Conservation (phyloP, 2,113 vertebrate genomes). For the Alectura lathami region DNA sequence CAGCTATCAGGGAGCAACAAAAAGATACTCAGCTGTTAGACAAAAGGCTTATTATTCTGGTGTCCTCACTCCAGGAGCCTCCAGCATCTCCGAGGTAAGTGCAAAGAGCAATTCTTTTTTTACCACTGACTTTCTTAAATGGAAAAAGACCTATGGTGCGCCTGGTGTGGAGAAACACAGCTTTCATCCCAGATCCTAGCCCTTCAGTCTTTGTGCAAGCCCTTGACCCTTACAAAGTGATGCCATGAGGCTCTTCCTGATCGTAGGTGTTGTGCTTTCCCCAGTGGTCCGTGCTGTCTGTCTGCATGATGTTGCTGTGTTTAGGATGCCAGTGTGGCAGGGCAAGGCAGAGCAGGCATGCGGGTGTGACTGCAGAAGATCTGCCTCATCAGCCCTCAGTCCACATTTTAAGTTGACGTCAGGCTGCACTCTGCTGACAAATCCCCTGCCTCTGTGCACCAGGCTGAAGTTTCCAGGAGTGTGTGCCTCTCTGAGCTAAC, state of each 20-base stretch:
- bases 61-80: constrained; percentile 59
- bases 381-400: background rate
- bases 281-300: background rate
- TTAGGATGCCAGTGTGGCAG: background rate
- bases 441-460: background rate
- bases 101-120: background rate
- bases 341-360: background rate
- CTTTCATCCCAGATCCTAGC: background rate
- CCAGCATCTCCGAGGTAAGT: constrained; percentile 73
- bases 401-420: background rate
- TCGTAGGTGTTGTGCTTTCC: background rate
- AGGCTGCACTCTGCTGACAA: background rate
- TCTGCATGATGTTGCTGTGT: background rate
- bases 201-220: background rate
- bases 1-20: background rate
- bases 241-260: background rate
- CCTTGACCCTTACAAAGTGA: background rate
- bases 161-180: background rate
- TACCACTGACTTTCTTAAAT: background rate
- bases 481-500: background rate
- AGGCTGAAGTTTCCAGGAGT: background rate
- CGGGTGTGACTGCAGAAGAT: background rate
- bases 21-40: constrained; percentile 57
- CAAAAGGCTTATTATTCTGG: constrained; percentile 77
- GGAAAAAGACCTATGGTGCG: background rate